phyloP scores from a whole-genome alignment of 92 coral and sea anemone species.

The Epizoanthus stellaris region DNA sequence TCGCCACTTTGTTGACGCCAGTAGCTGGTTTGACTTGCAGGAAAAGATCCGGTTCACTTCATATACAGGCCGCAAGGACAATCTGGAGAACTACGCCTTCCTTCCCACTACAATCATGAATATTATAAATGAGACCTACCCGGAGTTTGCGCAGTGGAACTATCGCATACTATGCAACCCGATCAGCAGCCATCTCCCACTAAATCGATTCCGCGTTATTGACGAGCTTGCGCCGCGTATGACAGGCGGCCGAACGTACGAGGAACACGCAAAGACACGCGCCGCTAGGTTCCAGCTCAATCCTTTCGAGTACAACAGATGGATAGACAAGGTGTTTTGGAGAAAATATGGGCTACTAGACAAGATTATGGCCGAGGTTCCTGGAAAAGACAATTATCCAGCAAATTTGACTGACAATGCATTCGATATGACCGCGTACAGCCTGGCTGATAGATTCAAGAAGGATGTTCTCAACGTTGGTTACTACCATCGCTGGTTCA shows the following conservation, averaged over 20 bases:
- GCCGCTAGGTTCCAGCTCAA: constrained; percentile 75
- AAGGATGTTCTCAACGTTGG: constrained; percentile 69
- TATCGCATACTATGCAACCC: constrained; percentile 81
- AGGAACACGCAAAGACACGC: constrained; percentile 56
- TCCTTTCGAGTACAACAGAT: constrained; percentile 60
- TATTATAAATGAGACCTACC: constrained; percentile 76
- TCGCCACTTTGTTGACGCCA: constrained; percentile 91
- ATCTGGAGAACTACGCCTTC: constrained; percentile 89
- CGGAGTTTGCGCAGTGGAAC: constrained; percentile 89
- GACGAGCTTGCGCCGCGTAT: constrained; percentile 69
- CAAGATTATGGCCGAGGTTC: constrained; percentile 60
- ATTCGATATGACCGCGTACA: constrained; percentile 66
- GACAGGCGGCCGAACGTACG: constrained; percentile 38
- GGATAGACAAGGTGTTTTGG: constrained; percentile 41
- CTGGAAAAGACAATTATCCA: constrained; percentile 90
- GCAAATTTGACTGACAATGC: constrained; percentile 85
- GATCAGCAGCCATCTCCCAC: constrained; percentile 62
- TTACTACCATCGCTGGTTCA: constrained; percentile 89
- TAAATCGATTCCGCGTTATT: constrained; percentile 69
- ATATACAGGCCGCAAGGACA: constrained; percentile 92
- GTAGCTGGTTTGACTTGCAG: constrained; percentile 88
- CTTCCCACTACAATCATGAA: constrained; percentile 89
- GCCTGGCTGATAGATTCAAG: constrained; percentile 60
- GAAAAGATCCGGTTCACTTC: constrained; percentile 96
- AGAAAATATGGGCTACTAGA: constrained; percentile 39